phyloP scores from a whole-genome alignment of 2,797 vertebrate genomes.

The Peromyscus eremicus region DNA sequence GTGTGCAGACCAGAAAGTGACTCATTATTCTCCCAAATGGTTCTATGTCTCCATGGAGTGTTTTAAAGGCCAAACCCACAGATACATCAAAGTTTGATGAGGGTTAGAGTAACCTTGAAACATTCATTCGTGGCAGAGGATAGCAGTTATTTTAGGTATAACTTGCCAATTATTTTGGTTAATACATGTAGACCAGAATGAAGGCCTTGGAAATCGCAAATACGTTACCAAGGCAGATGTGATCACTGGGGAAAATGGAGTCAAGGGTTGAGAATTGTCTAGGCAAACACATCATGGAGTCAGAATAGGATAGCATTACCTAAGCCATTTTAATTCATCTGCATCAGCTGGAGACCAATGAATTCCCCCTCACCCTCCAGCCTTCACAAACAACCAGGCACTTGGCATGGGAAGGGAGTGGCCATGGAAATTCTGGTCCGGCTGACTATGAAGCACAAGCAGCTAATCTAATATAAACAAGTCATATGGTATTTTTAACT shows the following conservation, averaged over 20 bases:
- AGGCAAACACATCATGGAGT: not conserved
- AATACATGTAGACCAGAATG: not conserved
- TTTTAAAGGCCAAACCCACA: not conserved
- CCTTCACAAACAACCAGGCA: constrained; percentile 57
- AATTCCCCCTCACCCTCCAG: constrained; percentile 36
- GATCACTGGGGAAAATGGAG: not conserved
- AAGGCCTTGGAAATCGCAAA: not conserved
- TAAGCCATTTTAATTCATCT: constrained; percentile 49
- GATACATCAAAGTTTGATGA: not conserved
- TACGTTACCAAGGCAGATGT: not conserved
- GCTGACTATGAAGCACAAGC: constrained; percentile 47
- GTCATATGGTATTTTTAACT: constrained; percentile 76
- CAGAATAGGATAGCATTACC: not conserved
- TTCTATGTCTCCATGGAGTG: constrained; percentile 26
- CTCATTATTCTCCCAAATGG: constrained; percentile 72
- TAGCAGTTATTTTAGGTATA: not conserved
- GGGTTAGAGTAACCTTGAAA: not conserved
- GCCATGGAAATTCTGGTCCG: constrained; percentile 49
- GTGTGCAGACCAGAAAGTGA: constrained; percentile 53
- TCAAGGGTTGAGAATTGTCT: not conserved
- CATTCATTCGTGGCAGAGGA: not conserved
- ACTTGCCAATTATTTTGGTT: not conserved
- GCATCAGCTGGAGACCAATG: constrained; percentile 51
- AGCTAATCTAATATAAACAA: constrained; percentile 76
- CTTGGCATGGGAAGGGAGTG: constrained; percentile 43